Base-by-base conservation (phyloP, 2,888 invertebrate genomes). In the Tillus elongatus region DNA sequence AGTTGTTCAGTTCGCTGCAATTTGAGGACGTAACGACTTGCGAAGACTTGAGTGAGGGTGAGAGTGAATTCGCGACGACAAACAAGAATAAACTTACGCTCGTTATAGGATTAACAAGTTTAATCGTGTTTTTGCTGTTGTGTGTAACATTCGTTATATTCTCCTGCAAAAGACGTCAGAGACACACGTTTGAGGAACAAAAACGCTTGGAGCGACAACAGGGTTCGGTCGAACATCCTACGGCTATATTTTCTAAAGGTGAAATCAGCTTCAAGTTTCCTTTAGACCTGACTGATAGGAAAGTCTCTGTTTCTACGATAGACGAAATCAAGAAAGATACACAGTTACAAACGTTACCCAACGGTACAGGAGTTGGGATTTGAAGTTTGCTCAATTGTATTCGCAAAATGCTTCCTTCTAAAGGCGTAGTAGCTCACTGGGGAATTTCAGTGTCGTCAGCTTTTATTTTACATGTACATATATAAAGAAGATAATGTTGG, bases 101-200 rank as follows among this genome's bases (percentile, higher is more conserved):
- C 57, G 28, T 67, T 68, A 68, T 56, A 69, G 77, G 61, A 68
- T 73, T 54, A 26, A 41, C 51, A 56, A 51, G 52, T 41, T 55
- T 64, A 39, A 47, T 74, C 24, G 69, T 76, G 1, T 71, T 73
- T 38, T 57, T 71, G 11, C 56, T 72, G 24, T 58, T 72, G 29
- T 65, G 69, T 15, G 59, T 65, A 39, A 57, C 60, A 13, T 66
- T 69, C 35, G 66, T 62, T 2, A 66, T 82, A 35, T 74, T 75
- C 50, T 82, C 80, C 51, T 77, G 81, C 49, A 72, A 79, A 29
- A 76, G 77, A 39, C 74, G 79, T 45, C 76, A 80, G 3, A 79
- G 80, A 3, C 75, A 76, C 31, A 84, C 84, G 60, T 32, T 52
- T 29, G 49, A 51, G 34, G 58, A 58, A 26, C 61, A 57, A 39